Evolutionary conservation across 2,797 vertebrate species (phyloP), one percentile per base, ranked within the genome.

Genomic region (Rhinella marina): DNA sequence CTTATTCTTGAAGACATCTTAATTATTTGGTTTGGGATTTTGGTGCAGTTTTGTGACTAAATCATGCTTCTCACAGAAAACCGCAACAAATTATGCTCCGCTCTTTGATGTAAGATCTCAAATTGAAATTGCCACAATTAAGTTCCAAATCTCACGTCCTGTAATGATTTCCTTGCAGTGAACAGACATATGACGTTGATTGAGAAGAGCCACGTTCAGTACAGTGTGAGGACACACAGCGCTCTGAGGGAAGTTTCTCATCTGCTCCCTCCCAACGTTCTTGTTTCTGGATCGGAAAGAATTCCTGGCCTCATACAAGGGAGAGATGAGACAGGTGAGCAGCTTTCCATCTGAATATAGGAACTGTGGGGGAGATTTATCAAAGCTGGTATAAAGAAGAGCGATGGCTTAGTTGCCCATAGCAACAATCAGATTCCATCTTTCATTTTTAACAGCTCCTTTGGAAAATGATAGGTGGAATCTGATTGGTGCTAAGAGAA

Each of bases 181-280:
- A 94, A 92, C 91, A 92, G 85, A 68, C 88, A 95, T 82, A 84
- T 98, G 94, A 95, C 83, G 0, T 76, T 92, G 32, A 93, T 97
- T 61, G 96, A 97, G 79, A 96, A 93, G 90, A 93, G 94, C 84
- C 92, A 94, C 91, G 91, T 99, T 88, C 95, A 95, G 57, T 98
- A 95, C 79, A 72, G 66, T 5, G 62, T 98, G 78, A 95, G 93
- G 91, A 92, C 86, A 0, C 96, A 99, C 82, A 93, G 93, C 0
- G 88, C 93, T 0, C 81, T 99, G 90, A 92, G 92, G 87, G 87
- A 90, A 0, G 48, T 93, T 83, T 93, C 93, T 91, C 96, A 97
- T 88, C 95, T 99, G 0, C 92, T 99, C 32, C 97, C 98, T 0
- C 96, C 97, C 92, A 98, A 99, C 90, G 90, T 95, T 21, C 94